Conservation (phyloP, 2,797 vertebrate species). For the Limosa lapponica region DNA sequence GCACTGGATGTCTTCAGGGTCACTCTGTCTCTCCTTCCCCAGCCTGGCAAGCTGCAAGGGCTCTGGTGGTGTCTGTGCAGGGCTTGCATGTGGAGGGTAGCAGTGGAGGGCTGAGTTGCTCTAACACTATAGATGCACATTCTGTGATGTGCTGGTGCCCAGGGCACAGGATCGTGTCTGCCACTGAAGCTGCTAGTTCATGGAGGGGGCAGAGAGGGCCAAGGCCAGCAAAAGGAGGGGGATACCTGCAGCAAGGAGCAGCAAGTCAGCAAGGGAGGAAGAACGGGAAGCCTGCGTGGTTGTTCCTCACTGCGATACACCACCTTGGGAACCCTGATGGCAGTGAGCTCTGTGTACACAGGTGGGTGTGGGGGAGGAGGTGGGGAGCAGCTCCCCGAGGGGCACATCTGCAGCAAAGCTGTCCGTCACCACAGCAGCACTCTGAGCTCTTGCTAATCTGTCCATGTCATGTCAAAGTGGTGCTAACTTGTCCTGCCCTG, state of each 20-base stretch:
- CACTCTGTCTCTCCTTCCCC: neutral
- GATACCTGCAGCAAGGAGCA: neutral
- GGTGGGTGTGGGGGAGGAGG: neutral
- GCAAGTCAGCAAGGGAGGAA: neutral
- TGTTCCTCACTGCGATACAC: neutral
- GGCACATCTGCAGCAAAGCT: neutral
- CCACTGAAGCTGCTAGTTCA: neutral
- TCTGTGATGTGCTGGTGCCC: neutral
- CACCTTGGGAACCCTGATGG: neutral
- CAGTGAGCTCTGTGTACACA: neutral
- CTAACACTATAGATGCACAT: rapidly evolving
- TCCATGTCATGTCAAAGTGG: neutral
- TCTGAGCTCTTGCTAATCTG: neutral
- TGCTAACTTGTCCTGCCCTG: neutral
- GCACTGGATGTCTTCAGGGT: neutral
- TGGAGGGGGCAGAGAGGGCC: neutral
- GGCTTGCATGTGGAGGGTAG: neutral
- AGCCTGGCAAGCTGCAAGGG: neutral
- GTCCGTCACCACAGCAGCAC: rapidly evolving
- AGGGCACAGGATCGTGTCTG: neutral
- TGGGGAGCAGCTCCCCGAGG: rapidly evolving
- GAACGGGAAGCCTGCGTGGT: rapidly evolving
- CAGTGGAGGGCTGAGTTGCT: neutral
- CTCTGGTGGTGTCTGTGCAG: neutral
- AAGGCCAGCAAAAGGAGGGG: neutral